Base-by-base conservation (phyloP, 2,113 vertebrate genomes). In the Speoplatyrhinus poulsoni region DNA sequence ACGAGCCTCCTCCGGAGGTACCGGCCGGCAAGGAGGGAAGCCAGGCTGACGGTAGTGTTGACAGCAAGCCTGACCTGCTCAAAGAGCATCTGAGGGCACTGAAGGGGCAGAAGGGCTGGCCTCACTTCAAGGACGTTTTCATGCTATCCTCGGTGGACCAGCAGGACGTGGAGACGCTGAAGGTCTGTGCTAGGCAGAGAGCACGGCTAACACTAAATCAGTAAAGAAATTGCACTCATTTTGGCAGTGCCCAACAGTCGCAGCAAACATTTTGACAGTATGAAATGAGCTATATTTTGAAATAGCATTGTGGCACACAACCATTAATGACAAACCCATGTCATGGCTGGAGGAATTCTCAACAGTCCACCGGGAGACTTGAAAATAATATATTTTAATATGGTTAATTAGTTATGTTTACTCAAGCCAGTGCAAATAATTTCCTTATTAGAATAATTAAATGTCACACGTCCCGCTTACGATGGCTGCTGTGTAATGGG, bases 81-180 rank as follows among this genome's bases (percentile, higher is more conserved):
- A 87, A 70, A 75, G 90, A 92, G 12, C 70, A 77, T 72, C 65
- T 81, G 7, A 70, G 53, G 69, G 69, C 53, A 8, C 58, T 93
- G n/a, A 90, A 70, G 75, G 48, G 46, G 0, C 85, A 7, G 70
- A 90, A 15, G 33, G 96, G 97, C 36, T 99, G 98, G 97, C 90
- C 95, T 0, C 80, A 84, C 82, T 99, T 99, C 81, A 95, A 87
- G 80, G 98, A 99, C 11, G 91, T 99, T 76, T 99, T 99, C 90
- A 99, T 99, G 98, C 84, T 98, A 60, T 96, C 95, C 4, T 95
- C 97, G 36, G 48, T 95, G 60, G 85, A 41, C 60, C 85, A 73
- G 6, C 95, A 95, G 61, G 96, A 97, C 32, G 95, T 97, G 70
- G 93, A 95, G 2, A 94, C 90, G 0, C 90, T 99, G 15, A 98